A percentile compares a stretch with the other conserved stretches of the same genome.
phyloP scores from a whole-genome alignment of 1,140 invertebrate species.

The Apis mellifera region Amel_HAv3.1 CM009937.2:1134501-1135000 shows the following conservation, averaged over 20 bases:
- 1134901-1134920: conserved; percentile 28
- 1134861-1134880: conserved; percentile 54
- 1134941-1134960: conserved; percentile 45
- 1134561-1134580: conserved; percentile 38
- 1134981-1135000: conserved; percentile 63
- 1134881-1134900: conserved; percentile 53
- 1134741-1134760: conserved; percentile 59
- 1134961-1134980: not conserved
- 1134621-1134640: conserved; percentile 77
- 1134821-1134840: not conserved
- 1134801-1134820: conserved; percentile 20
- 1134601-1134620: conserved; percentile 77
- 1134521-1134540: conserved; percentile 34
- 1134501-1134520: conserved; percentile 3
- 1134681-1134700: conserved; percentile 79
- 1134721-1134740: conserved; percentile 79
- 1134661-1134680: conserved; percentile 82
- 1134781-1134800: not conserved
- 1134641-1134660: conserved; percentile 66
- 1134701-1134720: conserved; percentile 74
- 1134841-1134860: not conserved
- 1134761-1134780: not conserved
- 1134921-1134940: not conserved
- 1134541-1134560: conserved; percentile 44
- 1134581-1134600: conserved; percentile 62